Evolutionary conservation across 1,140 invertebrate genomes (phyloP).

Genomic region (Pachypeltis micranthus): DNA sequence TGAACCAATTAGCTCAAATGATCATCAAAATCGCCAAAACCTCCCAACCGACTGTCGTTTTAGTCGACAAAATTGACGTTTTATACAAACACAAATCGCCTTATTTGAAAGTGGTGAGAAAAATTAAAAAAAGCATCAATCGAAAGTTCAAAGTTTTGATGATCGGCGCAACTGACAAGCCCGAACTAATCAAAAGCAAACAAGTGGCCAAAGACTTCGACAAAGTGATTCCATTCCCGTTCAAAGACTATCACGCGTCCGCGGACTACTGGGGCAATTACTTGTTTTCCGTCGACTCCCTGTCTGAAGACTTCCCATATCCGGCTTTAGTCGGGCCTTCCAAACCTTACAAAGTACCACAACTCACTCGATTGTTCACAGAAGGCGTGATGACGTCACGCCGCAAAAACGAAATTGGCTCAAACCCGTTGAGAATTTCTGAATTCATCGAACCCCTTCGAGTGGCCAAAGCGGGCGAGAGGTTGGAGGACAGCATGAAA

Average conservation of each 20-base stretch:
- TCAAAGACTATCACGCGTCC: neutral
- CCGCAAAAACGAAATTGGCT: neutral
- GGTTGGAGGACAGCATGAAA: neutral
- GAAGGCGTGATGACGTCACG: neutral
- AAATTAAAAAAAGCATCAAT: neutral
- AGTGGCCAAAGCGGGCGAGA: neutral
- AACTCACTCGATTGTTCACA: neutral
- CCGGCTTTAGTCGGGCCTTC: neutral
- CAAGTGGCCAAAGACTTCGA: neutral
- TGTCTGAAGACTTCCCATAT: neutral
- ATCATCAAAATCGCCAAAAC: neutral
- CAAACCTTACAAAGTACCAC: neutral
- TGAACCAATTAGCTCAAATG: neutral
- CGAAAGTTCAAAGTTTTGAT: neutral
- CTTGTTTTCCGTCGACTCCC: neutral
- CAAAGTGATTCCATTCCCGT: neutral
- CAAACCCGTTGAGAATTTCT: neutral
- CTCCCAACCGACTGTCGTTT: neutral
- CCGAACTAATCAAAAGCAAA: neutral
- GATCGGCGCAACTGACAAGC: slow-evolving; percentile 1
- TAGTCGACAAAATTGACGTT: neutral
- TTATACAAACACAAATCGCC: neutral
- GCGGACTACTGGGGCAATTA: neutral
- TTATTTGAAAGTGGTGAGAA: neutral
- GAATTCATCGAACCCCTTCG: neutral